Percentiles rank a stretch among this genome's conserved stretches.
phyloP scores from a whole-genome alignment of 1,140 invertebrate genomes.

The Rhopalosiphum maidis region DNA sequence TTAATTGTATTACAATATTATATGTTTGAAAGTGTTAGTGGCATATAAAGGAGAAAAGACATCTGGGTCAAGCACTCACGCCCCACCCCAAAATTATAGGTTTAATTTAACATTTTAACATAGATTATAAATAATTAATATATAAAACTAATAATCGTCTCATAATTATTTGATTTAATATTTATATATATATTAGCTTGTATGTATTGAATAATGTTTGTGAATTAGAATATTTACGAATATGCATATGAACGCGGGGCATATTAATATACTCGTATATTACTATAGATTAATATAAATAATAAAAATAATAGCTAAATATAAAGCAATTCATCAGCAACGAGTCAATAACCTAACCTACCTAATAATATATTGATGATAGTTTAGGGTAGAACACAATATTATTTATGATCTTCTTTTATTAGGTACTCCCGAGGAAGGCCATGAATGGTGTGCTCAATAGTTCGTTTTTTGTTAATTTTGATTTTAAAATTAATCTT shows the following conservation, averaged over 20 bases:
- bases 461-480: too few relatives aligned
- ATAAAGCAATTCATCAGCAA: not conserved
- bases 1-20: not conserved
- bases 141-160: too few relatives aligned
- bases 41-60: too few relatives aligned
- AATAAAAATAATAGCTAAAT: constrained; percentile 19
- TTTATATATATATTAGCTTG: too few relatives aligned
- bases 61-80: not conserved
- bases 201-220: not conserved
- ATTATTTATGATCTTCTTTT: not conserved
- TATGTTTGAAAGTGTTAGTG: not conserved
- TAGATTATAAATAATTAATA: not conserved
- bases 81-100: not conserved
- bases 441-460: not conserved
- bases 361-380: not conserved
- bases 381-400: not conserved
- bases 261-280: not conserved
- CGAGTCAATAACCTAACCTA: not conserved
- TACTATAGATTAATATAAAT: not conserved
- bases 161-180: too few relatives aligned
- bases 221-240: not conserved
- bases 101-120: not conserved
- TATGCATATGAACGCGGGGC: not conserved
- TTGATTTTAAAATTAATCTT: not conserved
- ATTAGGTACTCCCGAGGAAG: not conserved